Percentiles rank a stretch among this genome's conserved stretches.
Evolutionary conservation across 2,113 vertebrate genomes (phyloP).

Genomic region (Dromiciops gliroides): DNA sequence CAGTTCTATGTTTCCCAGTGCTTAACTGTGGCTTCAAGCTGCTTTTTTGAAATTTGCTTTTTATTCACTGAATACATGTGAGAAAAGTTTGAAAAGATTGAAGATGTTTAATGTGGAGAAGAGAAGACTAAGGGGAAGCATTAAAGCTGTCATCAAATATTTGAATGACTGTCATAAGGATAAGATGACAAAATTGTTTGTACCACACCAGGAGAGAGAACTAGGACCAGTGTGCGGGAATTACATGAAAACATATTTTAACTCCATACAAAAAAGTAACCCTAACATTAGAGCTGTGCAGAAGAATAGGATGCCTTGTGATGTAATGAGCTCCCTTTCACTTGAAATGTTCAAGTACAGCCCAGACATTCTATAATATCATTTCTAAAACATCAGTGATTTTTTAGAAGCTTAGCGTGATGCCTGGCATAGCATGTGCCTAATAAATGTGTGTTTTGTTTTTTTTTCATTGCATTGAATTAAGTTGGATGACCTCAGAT

Average conservation of each 20-base stretch:
- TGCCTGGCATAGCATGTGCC: background rate
- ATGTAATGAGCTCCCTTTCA: background rate
- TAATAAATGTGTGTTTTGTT: no score
- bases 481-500: background rate
- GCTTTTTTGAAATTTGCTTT: background rate
- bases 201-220: background rate
- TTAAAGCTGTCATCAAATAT: background rate
- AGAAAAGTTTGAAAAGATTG: background rate
- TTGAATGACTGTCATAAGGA: background rate
- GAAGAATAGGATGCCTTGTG: background rate
- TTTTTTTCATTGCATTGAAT: background rate
- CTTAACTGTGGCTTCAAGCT: background rate
- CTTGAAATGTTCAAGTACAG: background rate
- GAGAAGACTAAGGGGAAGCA: background rate
- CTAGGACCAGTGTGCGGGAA: background rate
- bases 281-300: background rate
- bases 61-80: background rate
- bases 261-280: background rate
- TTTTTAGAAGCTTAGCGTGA: background rate
- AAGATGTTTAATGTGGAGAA: background rate
- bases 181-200: background rate
- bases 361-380: background rate
- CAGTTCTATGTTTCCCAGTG: background rate
- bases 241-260: background rate
- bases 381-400: background rate